Evolutionary conservation across 2,888 invertebrate species (phyloP).

Genomic region (Smittia aterrima): DNA sequence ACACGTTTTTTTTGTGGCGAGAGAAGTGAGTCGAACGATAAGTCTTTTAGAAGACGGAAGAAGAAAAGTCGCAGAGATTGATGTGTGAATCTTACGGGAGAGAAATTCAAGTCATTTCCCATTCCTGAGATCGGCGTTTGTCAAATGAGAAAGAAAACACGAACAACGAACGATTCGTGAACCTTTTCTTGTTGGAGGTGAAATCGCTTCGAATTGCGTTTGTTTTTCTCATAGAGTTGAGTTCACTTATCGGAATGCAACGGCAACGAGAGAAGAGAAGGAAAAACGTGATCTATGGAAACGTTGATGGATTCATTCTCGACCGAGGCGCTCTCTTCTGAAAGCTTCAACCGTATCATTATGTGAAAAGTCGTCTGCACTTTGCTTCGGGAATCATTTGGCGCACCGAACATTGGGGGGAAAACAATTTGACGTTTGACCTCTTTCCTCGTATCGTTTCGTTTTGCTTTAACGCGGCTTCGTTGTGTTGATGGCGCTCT

Average conservation of each 20-base stretch:
- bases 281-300: conserved; percentile 4
- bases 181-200: not conserved
- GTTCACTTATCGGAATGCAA: too few relatives aligned
- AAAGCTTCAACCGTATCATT: not conserved
- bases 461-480: not conserved
- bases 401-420: not conserved
- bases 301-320: not conserved
- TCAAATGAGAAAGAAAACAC: too few relatives aligned
- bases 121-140: too few relatives aligned
- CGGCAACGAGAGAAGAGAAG: too few relatives aligned
- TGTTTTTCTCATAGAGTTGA: not conserved
- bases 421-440: not conserved
- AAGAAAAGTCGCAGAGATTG: too few relatives aligned
- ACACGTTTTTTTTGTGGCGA: too few relatives aligned
- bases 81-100: too few relatives aligned
- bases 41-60: not conserved
- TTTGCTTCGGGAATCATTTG: not conserved
- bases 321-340: too few relatives aligned
- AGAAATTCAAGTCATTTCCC: too few relatives aligned
- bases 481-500: not conserved
- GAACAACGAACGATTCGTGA: not conserved
- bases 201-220: not conserved
- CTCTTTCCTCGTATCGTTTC: not conserved
- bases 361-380: not conserved
- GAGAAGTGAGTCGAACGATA: not conserved